phyloP scores from a whole-genome alignment of 2,888 invertebrate species.

The Amblyjoppa fuscipennis region DNA sequence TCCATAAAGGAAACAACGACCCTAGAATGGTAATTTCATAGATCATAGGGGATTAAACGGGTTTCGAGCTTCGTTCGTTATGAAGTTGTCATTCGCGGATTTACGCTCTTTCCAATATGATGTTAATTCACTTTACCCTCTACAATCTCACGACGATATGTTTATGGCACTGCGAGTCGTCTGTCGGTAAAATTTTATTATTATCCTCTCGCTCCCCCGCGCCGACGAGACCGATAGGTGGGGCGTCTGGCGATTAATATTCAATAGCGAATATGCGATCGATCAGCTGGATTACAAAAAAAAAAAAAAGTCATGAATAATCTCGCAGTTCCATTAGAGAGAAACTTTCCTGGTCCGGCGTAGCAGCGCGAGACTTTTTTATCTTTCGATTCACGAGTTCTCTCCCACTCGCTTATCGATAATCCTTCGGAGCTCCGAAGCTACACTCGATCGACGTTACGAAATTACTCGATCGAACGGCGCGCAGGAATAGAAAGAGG shows the following conservation, averaged over 20 bases:
- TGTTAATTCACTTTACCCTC: neutral
- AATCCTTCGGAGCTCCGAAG: neutral
- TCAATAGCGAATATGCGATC: neutral
- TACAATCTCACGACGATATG: neutral
- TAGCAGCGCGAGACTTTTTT: neutral
- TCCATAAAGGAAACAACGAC: too few relatives aligned
- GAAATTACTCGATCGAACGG: neutral
- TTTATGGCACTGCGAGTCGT: neutral
- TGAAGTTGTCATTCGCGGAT: slow-evolving; percentile 3
- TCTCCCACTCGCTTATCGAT: neutral
- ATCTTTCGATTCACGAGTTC: neutral
- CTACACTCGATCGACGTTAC: neutral
- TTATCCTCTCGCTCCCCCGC: neutral
- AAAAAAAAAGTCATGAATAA: neutral
- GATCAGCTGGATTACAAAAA: neutral
- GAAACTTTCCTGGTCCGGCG: neutral
- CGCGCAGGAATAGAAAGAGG: neutral
- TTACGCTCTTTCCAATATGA: neutral
- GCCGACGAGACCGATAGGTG: neutral
- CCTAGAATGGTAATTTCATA: too few relatives aligned
- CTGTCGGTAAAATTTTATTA: neutral
- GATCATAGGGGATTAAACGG: neutral
- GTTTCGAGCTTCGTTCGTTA: neutral
- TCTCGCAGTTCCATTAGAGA: neutral
- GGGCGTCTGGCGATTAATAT: neutral